Base-by-base conservation (phyloP, 2,113 vertebrate genomes). In the Plotosus lineatus region DNA sequence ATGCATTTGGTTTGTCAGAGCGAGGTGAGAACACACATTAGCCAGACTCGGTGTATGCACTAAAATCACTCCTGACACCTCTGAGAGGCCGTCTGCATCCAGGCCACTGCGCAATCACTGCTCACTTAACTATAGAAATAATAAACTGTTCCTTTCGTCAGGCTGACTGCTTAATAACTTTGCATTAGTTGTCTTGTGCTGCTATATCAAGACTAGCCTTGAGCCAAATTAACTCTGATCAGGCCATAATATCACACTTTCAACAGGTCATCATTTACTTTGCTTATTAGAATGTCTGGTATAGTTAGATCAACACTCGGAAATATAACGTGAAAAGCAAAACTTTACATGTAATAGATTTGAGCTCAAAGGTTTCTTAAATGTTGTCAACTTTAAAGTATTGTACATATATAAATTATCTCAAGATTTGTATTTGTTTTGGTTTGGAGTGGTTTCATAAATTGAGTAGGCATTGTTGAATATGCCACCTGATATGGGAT, bases 11-110 rank as follows among this genome's bases (percentile, higher is more conserved):
- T 85, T 83, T 92, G 91, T 92, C 91, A 88, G 85, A 84, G 87
- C 58, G 87, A 93, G 91, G 92, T 92, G 92, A 93, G 92, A 94
- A 93, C 91, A 94, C 91, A 90, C 89, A 92, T 92, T 89, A 92
- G 87, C 91, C 92, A 93, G 92, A 88, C 86, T 84, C 85, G 1
- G 82, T 79, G 81, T 90, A 78, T 78, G 42, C 89, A 86, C 88
- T 90, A 88, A 92, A 92, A 92, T 93, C 90, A 91, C 89, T 90
- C 89, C 90, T 91, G 91, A 93, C 92, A 91, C 92, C 90, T 92
- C 89, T 78, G 89, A 90, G 92, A 91, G 92, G 87, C 90, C 89
- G 87, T 90, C 87, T 81, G 90, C 90, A 91, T 91, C 90, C 88
- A 87, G 90, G 89, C 89, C 91, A 82, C 90, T 89, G 89, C 84